Base-by-base conservation (phyloP, 2,113 vertebrate genomes). In the Serilophus lunatus region DNA sequence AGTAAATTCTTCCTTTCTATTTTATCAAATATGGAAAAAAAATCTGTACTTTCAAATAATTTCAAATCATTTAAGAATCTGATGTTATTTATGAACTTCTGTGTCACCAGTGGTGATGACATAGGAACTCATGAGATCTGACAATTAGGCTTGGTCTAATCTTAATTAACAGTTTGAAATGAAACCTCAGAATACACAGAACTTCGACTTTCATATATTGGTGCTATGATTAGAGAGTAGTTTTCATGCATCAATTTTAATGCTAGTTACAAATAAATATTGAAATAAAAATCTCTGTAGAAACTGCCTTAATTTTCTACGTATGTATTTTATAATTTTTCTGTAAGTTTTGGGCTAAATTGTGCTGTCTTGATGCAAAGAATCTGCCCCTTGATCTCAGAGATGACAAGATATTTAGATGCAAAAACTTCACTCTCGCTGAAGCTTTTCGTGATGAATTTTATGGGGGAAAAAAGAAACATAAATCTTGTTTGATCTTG, bases 321-420 rank as follows among this genome's bases (percentile, higher is more conserved):
- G 7, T 51, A 33, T 0, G 0, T 29, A 8, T 22, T 60, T 22
- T 70, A 26, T 1, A 36, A 2, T 56, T 71, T 57, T 56, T 18
- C 22, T 72, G 16, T 20, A 81, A 86, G 24, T 59, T 78, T 69
- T 53, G 54, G 24, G 42, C n/a, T 88, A 17, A 88, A 83, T 76
- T 31, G 9, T 88, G 7, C 38, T 88, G 35, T 72, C 4, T 2
- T 33, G 28, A 50, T 59, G 50, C 60, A 86, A 69, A 61, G 38
- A 70, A 70, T 2, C 3, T 70, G 13, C 23, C 19, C 49, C 86
- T 82, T 77, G 63, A 65, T 50, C 24, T 79, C 72, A 82, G 56
- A 0, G 0, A 42, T 72, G 38, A 72, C 19, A 59, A 71, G 18
- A 17, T 85, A 51, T 18, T 66, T 97, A 75, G 40, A 18, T 76